Evolutionary conservation across 2,888 invertebrate species (phyloP), one percentile per base, ranked within the genome.

Genomic region (Morpho achilles): DNA sequence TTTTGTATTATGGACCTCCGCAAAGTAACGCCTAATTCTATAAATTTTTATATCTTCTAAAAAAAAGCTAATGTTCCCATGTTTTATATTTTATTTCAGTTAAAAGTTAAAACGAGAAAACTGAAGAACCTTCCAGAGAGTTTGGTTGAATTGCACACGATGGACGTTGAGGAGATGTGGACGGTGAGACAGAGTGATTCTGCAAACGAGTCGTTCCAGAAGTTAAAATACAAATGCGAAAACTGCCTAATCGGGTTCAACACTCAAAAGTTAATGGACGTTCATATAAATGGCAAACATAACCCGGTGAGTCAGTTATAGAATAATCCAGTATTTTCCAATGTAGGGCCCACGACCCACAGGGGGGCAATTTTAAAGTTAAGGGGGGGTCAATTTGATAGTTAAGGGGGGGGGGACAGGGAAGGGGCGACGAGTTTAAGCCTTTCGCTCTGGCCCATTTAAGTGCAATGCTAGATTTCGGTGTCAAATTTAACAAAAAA

Each of bases 141-240:
- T 0, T 45, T 84, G 1, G 83, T 87, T 0, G 76, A 82, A 16
- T 47, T 85, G 2, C 73, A 77, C 64, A 79, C 75, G 0, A 82
- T 88, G 83, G 67, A 58, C 0, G 83, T 84, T 10, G 69, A 78
- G 1, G 83, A 87, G 23, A 87, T 89, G 89, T 81, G 79, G 80
- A 10, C 6, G 0, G 65, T 80, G 0, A 65, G 86, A 3, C 59
- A 60, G 0, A 65, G 67, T 3, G 88, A 89, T 8, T 70, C 77
- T 0, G 53, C 51, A 0, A 77, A 74, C 52, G 71, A 71, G 7
- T 77, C 76, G 56, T 88, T 89, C 50, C 60, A 60, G 8, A 71
- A 70, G 0, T 52, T 84, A 0, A 76, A 74, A 43, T 76, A 79
- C 56, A 81, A 75, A 8, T 89, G 88, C 40, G 59, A 67, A 0